These are phyloP conservation scores for Eumacrocentrus americanus DNA, from an alignment of 2,888 invertebrate genomes.

Conservation along the genomic window DNA sequence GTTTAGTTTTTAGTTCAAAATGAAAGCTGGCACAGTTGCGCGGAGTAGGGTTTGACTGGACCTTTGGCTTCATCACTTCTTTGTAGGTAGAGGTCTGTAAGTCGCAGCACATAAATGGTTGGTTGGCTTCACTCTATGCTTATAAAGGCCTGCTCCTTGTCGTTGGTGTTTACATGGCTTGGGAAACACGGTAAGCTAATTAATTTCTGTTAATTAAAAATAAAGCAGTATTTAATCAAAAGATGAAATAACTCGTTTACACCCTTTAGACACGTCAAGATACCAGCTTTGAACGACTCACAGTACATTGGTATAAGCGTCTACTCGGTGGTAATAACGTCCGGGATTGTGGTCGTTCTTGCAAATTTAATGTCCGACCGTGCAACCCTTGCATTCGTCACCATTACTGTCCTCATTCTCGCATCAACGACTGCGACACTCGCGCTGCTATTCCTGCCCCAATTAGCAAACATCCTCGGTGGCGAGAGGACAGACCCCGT, in stretches of 20 bases:
- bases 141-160: slow-evolving; percentile 88
- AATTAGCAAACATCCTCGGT: slow-evolving; percentile 76
- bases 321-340: slow-evolving; percentile 88
- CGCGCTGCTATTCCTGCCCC: slow-evolving; percentile 85
- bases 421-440: slow-evolving; percentile 86
- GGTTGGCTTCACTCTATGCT: slow-evolving; percentile 88
- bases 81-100: slow-evolving; percentile 85
- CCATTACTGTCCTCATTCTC: slow-evolving; percentile 82
- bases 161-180: slow-evolving; percentile 94
- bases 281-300: slow-evolving; percentile 90
- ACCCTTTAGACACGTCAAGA: slow-evolving; percentile 76
- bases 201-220: too few species aligned
- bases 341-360: slow-evolving; percentile 83
- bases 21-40: background rate
- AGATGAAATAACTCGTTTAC: too few species aligned
- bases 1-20: background rate
- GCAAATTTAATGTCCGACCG: slow-evolving; percentile 87
- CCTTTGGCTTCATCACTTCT: slow-evolving; percentile 1
- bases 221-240: too few species aligned
- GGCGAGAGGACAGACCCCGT: slow-evolving; percentile 78
- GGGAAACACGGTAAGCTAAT: slow-evolving; percentile 76
- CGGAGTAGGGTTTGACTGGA: too few species aligned
- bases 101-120: slow-evolving; percentile 85
- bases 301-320: slow-evolving; percentile 93
- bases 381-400: slow-evolving; percentile 79